Percentiles rank a stretch among this genome's conserved stretches.
Evolutionary conservation across 2,797 vertebrate genomes (phyloP).

Genomic region (Schizopygopsis pylzovi): DNA sequence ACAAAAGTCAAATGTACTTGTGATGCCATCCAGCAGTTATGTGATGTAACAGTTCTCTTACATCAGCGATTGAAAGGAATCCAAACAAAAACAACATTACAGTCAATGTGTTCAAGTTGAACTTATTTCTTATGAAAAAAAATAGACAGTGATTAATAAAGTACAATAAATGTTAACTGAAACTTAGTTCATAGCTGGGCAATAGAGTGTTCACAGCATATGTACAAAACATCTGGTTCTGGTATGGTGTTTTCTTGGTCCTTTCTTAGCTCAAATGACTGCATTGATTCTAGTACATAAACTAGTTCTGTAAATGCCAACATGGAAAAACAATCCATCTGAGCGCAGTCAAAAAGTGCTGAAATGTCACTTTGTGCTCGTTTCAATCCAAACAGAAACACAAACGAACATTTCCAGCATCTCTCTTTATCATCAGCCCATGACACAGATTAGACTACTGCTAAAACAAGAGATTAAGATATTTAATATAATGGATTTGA

Average conservation of each 20-base stretch:
- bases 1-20: slow-evolving; percentile 33
- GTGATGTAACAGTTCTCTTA: slow-evolving; percentile 1
- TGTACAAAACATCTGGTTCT: slow-evolving; percentile 8
- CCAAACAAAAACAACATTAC: background rate
- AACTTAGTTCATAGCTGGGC: background rate
- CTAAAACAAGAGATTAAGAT: background rate
- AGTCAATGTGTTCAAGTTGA: slow-evolving; percentile 10
- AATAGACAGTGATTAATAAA: background rate
- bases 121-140: background rate
- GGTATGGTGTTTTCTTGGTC: too few relatives aligned
- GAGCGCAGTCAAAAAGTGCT: background rate
- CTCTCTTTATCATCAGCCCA: background rate
- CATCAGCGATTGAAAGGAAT: slow-evolving; percentile 8
- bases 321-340: background rate
- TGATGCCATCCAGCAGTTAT: slow-evolving; percentile 24
- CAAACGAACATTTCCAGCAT: background rate
- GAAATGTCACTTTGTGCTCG: background rate
- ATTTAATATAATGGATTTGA: slow-evolving; percentile 12
- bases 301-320: background rate
- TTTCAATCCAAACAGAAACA: background rate
- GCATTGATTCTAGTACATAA: background rate
- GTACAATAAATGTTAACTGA: slow-evolving; percentile 1
- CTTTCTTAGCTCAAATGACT: background rate
- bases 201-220: background rate
- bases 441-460: background rate